Conservation (phyloP, 2,113 vertebrate species). For the Spilogale gracilis region DNA sequence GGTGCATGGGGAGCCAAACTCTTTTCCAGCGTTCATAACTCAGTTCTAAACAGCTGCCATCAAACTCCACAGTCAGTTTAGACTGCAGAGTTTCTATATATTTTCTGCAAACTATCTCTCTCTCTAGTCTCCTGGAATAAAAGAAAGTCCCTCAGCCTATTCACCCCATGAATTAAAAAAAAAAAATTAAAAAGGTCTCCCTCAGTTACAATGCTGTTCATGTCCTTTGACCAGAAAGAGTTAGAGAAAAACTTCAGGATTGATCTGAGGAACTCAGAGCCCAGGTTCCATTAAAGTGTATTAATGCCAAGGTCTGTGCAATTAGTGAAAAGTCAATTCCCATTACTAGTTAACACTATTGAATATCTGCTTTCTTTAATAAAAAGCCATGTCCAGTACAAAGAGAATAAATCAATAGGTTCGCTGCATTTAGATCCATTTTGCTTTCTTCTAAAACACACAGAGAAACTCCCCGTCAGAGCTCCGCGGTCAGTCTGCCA, state of each 20-base stretch:
- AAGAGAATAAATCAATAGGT: constrained; percentile 90
- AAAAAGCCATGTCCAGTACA: constrained; percentile 93
- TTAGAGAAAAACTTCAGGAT: constrained; percentile 88
- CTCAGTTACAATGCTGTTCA: constrained; percentile 75
- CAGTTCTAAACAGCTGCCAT: constrained; percentile 16
- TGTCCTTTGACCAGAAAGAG: constrained; percentile 85
- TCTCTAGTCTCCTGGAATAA: constrained; percentile 29
- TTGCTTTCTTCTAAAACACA: constrained; percentile 80
- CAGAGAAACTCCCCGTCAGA: constrained; percentile 53
- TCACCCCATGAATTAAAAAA: constrained; percentile 76
- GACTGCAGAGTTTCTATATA: background rate
- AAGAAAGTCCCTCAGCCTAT: constrained; percentile 48
- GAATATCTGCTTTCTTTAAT: constrained; percentile 98
- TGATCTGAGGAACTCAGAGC: constrained; percentile 89
- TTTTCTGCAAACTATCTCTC: constrained; percentile 38
- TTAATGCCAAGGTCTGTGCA: constrained; percentile 95
- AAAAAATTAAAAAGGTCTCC: constrained; percentile 74
- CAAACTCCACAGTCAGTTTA: background rate
- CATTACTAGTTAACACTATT: constrained; percentile 96
- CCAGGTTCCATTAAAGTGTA: constrained; percentile 94
- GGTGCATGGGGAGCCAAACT: constrained; percentile 27
- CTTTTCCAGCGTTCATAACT: background rate
- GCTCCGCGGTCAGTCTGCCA: constrained; percentile 60
- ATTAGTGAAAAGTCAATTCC: constrained; percentile 98
- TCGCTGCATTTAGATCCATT: constrained; percentile 86